Evolutionary conservation across 2,797 vertebrate genomes (phyloP), one percentile per base, ranked within the genome.

Genomic region (Microctenopoma stevenorrisi): DNA sequence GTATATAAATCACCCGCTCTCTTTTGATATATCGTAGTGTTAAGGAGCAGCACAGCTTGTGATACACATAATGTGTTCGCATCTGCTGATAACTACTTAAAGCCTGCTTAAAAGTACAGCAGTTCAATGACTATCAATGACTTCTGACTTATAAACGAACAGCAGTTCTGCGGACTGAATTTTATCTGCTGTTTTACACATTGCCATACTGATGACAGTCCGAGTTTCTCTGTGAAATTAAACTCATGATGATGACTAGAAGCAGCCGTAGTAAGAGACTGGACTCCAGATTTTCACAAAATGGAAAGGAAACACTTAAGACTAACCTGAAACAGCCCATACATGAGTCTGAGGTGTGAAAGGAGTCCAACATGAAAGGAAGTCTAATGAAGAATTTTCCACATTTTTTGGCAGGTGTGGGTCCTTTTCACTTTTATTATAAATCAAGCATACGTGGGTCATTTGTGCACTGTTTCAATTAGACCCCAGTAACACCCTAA

Each of bases 311-410:
- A 84, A 78, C 78, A 72, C 62, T 79, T 53, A 42, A 52, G 67
- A 79, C 78, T 85, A 85, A 90, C 77, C 73, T 77, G 57, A 86
- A 91, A 83, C 85, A 87, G 86, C 61, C 66, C 37, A 63, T 58
- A 37, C 56, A 59, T n/a, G 57, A 85, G 38, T 61, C 52, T 18
- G 63, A 87, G 81, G 82, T 87, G 86, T 88, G 72, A 82, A 81
- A 82, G 42, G 51, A 71, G 79, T 80, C 66, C 8, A 40, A 85
- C 79, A 90, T 88, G 78, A 90, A 91, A 90, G 74, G 68, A 13
- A 40, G 42, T 43, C 57, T 86, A 79, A 79, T 83, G 37, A 88
- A 72, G 60, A 52, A 77, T 78, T 71, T 86, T 78, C 76, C 71
- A 83, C 70, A 22, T 79, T 84, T 82, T 54, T 52, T 51, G 64